These are phyloP conservation scores for Xiphorhynchus elegans DNA, from an alignment of 2,113 vertebrate species.

Conservation along the genomic window DNA sequence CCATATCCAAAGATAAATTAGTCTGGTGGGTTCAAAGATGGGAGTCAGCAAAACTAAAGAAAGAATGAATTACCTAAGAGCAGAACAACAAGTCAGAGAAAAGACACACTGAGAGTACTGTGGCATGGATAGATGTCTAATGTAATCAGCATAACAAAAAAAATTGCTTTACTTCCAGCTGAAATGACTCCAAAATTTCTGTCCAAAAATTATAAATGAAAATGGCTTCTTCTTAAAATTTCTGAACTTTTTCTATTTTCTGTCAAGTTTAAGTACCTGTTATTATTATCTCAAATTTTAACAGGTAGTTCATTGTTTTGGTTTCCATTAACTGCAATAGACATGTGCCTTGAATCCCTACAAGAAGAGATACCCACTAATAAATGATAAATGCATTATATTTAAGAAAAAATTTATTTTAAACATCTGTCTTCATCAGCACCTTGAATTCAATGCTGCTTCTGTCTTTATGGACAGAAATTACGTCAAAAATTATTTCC, in stretches of 20 bases:
- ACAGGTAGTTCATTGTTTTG: not conserved
- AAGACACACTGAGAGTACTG: not conserved
- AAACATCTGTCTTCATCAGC: not conserved
- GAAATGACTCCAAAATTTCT: not conserved
- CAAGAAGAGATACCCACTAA: not conserved
- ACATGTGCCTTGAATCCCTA: not conserved
- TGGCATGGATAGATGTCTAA: not conserved
- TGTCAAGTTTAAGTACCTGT: not conserved
- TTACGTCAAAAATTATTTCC: not conserved
- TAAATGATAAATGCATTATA: not conserved
- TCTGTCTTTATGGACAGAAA: not conserved
- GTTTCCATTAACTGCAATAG: not conserved
- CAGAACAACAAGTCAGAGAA: not conserved
- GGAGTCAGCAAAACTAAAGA: constrained; percentile 32
- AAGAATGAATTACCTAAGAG: not conserved
- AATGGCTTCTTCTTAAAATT: not conserved
- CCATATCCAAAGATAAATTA: constrained; percentile 17
- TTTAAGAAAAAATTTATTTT: not conserved
- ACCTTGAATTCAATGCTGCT: not conserved
- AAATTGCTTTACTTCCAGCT: not conserved
- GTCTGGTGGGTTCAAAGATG: not conserved
- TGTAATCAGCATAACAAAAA: constrained; percentile 13
- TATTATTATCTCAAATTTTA: not conserved
- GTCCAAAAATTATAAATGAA: not conserved
- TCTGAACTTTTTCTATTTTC: not conserved